Base-by-base conservation (phyloP, 2,888 invertebrate genomes). In the Hyalella azteca region DNA sequence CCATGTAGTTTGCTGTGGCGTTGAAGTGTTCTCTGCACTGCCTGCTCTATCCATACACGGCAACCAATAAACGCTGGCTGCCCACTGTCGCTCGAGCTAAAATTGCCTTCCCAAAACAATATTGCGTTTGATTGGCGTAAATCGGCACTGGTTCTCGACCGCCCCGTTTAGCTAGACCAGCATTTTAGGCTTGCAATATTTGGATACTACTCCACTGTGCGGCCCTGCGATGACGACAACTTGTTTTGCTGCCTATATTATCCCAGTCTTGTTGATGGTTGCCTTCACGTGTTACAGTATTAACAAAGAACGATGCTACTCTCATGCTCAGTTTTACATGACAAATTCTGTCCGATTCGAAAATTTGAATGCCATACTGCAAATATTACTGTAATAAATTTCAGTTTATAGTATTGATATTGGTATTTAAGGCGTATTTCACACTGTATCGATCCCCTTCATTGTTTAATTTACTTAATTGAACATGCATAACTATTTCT, bases 91-190 rank as follows among this genome's bases (percentile, higher is more conserved):
- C 54, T 54, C 22, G 22, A 19, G 66, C 66, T 36, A 66, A 66
- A 66, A 66, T 66, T 66, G 66, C 29, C 66, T 29, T 36, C 32
- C 66, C 22, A 66, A 66, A 66, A 66, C 66, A 66, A 66, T 66
- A 66, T 66, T 66, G 66, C 66, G 36, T 66, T 66, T 66, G 66
- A 66, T 66, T 66, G 66, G 66, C 66, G 66, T 66, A 66, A 66
- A 66, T 66, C 66, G 66, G 36, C n/a, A 36, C 66, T 66, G 3
- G 36, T 36, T 9, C 36, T 66, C 29, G 36, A 66, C 66, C 36
- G 32, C 66, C 36, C 36, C 13, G 66, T 36, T 19, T 7, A 11
- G 36, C 29, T 29, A 32, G 36, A n/a, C 15, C 66, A 29, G 36
- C 29, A 36, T 66, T 66, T 66, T 66, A 32, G 66, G 66, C 36